A percentile compares a stretch with the other conserved stretches of the same genome.
These are phyloP conservation scores for Macrosteles quadrilineatus DNA, from an alignment of 1,140 invertebrate species.

Conservation along the genomic window DNA sequence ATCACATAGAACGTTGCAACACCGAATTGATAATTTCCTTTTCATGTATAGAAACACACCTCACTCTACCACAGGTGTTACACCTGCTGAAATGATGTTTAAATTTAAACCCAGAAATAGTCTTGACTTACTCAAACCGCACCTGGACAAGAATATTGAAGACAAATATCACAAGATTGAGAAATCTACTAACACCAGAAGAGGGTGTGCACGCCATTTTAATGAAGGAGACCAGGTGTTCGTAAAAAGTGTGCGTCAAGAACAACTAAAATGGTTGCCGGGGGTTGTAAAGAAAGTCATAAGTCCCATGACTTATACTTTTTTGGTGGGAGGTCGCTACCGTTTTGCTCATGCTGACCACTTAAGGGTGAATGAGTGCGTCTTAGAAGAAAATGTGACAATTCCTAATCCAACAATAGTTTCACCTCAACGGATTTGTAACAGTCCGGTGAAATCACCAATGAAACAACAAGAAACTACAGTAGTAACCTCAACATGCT, in stretches of 20 bases:
- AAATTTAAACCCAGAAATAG: not conserved
- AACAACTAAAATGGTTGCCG: not conserved
- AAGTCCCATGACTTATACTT: not conserved
- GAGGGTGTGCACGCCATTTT: not conserved
- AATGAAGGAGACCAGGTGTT: not conserved
- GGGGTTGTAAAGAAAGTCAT: not conserved
- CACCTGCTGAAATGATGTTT: conserved; percentile 3
- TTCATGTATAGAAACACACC: conserved; percentile 19
- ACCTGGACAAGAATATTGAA: not conserved
- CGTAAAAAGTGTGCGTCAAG: not conserved
- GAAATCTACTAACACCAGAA: not conserved
- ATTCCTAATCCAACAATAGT: not conserved
- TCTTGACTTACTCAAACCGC: not conserved
- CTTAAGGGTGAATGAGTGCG: not conserved
- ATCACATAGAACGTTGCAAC: not conserved
- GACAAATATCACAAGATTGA: not conserved
- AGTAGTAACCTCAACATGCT: not conserved
- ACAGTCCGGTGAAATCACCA: not conserved
- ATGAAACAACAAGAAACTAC: not conserved
- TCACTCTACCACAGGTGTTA: conserved; percentile 4
- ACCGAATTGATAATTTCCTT: conserved; percentile 15
- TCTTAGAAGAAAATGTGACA: not conserved
- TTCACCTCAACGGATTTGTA: not conserved
- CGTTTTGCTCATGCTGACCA: not conserved
- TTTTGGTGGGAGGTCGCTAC: not conserved